Base-by-base conservation (phyloP, 2,888 invertebrate genomes). In the Temnothorax unifasciatus region DNA sequence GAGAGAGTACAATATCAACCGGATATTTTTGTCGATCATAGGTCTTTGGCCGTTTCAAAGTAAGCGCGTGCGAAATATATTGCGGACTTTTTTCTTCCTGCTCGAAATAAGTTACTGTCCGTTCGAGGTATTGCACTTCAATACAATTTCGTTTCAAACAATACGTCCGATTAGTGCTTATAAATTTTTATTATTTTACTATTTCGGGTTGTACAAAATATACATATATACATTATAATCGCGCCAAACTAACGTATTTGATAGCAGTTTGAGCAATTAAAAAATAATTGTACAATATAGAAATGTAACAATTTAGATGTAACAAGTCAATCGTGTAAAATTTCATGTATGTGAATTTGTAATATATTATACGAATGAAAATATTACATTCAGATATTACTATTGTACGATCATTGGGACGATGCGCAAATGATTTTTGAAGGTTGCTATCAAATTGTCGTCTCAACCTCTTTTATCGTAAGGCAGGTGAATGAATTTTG, bases 11-110 rank as follows among this genome's bases (percentile, higher is more conserved):
- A 63, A 75, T n/a, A 15, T 34, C 15, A 75, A 63, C 13, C 18
- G 47, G 6, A 0, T 75, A 47, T 34, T 63, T 4, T 63, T 75
- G 15, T 75, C 61, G 15, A 13, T 0, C 8, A 5, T 50, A 15
- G 61, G 61, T 50, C 15, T 50, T 63, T 63, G 75, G 75, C 75
- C 75, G 1, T 61, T 75, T 21, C 61, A 75, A 47, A 61, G 13
- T 15, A 63, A 50, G 4, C 2, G 9, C 5, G 15, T 47, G 21
- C 50, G 34, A 75, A 61, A 15, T 50, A 34, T 13, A 5, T 34
- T 75, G 50, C 21, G 8, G 34, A 34, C 5, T 9, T 61, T 47
- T 6, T 61, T 15, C 9, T 47, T 75, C 9, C 9, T 75, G 15
- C n/a, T 75, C 21, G 47, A 63, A 47, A 38, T 63, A n/a, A 61